A percentile compares a stretch with the other conserved stretches of the same genome.
Evolutionary conservation across 2,113 vertebrate genomes (phyloP).

Genomic region (Cranoglanis bouderius): DNA sequence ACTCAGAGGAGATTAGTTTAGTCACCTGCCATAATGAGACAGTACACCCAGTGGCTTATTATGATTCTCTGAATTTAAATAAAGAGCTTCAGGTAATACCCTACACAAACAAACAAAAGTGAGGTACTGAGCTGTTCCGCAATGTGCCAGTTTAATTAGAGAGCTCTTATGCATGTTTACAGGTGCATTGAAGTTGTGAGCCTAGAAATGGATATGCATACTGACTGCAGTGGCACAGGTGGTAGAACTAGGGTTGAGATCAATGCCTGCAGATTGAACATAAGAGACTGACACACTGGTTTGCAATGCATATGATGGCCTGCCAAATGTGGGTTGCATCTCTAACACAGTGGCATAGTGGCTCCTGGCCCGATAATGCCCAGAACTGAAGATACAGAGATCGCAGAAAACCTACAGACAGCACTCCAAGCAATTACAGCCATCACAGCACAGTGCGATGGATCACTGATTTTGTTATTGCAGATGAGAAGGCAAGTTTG

Average conservation of each 20-base stretch:
- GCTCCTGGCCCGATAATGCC: not conserved
- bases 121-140: not conserved
- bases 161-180: not conserved
- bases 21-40: not conserved
- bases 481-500: not conserved
- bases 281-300: not conserved
- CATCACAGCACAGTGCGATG: not conserved
- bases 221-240: not conserved
- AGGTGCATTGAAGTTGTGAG: not conserved
- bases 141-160: not conserved
- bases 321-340: not conserved
- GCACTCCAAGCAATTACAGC: not conserved
- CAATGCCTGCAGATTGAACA: not conserved
- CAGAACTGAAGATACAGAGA: not conserved
- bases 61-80: not conserved
- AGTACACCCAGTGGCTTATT: not conserved
- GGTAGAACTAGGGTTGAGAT: not conserved
- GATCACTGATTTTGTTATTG: not conserved
- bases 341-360: not conserved
- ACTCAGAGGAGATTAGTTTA: not conserved
- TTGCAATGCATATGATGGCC: not conserved
- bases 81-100: not conserved
- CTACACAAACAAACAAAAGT: not conserved
- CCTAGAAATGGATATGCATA: not conserved
- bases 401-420: not conserved